Conservation (phyloP, 2,888 invertebrate species). For the Caenorhabditis doughertyi region DNA sequence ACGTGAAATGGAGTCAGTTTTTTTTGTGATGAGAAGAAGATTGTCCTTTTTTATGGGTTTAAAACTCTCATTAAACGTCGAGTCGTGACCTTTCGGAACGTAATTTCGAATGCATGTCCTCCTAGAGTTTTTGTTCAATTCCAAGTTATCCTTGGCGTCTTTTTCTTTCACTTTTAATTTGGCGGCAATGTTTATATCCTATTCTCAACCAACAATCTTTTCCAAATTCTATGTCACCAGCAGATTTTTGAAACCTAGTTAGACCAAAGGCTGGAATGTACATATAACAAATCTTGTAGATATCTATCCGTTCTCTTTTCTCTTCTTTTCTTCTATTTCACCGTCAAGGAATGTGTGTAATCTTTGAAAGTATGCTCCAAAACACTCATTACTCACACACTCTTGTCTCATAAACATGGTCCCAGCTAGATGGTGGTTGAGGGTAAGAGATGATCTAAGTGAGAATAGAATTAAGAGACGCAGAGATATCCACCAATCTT, state of each 20-base stretch:
- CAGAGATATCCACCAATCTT: conserved; percentile 38
- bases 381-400: conserved; percentile 62
- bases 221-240: no score
- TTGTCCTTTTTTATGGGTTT: conserved; percentile 48
- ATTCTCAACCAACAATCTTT: no score
- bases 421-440: conserved; percentile 25
- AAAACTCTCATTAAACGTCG: conserved; percentile 51
- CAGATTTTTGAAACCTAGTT: conserved; percentile 13
- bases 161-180: conserved; percentile 7
- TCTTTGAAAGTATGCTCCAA: conserved; percentile 59
- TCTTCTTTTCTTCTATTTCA: neutral
- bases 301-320: conserved; percentile 30
- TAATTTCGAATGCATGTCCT: conserved; percentile 57
- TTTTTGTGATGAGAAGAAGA: conserved; percentile 40
- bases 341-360: conserved; percentile 49
- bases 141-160: conserved; percentile 51
- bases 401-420: conserved; percentile 59
- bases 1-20: conserved; percentile 18
- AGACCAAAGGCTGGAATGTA: conserved; percentile 19
- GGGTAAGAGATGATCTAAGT: conserved; percentile 5
- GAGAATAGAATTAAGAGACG: neutral
- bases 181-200: conserved; percentile 2
- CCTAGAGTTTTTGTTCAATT: conserved; percentile 48
- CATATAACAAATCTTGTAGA: neutral
- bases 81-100: conserved; percentile 62